These are phyloP conservation scores for Girardinichthys multiradiatus DNA, from an alignment of 2,113 vertebrate species.

Conservation along the genomic window DNA sequence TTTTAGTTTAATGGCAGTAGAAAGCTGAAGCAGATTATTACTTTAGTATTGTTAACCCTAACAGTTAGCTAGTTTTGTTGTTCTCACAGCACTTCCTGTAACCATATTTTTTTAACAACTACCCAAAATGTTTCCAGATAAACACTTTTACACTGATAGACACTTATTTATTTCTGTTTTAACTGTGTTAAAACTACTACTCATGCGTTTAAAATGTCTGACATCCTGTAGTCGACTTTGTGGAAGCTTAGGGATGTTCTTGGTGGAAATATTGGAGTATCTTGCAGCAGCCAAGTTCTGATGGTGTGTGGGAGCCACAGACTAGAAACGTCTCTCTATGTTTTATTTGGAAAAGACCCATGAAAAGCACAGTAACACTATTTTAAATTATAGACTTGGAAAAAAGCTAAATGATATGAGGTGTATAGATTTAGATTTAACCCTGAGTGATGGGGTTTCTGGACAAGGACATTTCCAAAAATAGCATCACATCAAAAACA, in stretches of 20 bases:
- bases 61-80: too few species aligned
- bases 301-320: constrained; percentile 52
- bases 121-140: neutral
- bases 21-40: too few species aligned
- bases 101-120: too few species aligned
- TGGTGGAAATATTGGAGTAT: constrained; percentile 41
- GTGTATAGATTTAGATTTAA: constrained; percentile 42
- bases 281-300: constrained; percentile 31
- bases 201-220: neutral
- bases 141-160: neutral
- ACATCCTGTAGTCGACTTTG: neutral
- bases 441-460: constrained; percentile 43
- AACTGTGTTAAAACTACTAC: neutral
- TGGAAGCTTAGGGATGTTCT: constrained; percentile 26
- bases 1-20: too few species aligned
- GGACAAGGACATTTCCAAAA: constrained; percentile 45
- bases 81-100: too few species aligned
- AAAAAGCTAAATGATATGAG: constrained; percentile 46
- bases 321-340: constrained; percentile 59
- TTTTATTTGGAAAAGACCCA: constrained; percentile 66
- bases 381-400: constrained; percentile 61
- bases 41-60: too few species aligned
- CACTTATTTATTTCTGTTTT: neutral
- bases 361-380: constrained; percentile 60
- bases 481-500: constrained; percentile 35